Evolutionary conservation across 1,140 invertebrate species (phyloP).

Genomic region (Dreissena polymorpha): DNA sequence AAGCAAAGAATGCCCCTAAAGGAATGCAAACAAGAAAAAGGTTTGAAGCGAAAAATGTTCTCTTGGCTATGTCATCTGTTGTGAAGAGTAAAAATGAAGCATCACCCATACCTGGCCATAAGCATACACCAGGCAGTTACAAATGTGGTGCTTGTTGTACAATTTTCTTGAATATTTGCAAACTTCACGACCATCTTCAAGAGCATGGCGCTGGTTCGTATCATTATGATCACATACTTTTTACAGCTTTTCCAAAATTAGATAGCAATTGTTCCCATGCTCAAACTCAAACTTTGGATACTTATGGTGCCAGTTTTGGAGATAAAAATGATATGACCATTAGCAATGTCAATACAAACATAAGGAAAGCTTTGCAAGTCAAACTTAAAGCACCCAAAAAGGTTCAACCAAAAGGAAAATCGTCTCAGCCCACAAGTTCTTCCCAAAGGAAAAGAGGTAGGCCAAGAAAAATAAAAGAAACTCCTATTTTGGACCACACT

Average conservation of each 20-base stretch:
- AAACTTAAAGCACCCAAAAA: neutral
- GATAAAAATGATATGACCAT: neutral
- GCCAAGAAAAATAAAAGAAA: constrained; percentile 16
- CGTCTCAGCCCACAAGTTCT: neutral
- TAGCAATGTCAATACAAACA: neutral
- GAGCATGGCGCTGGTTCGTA: constrained; percentile 36
- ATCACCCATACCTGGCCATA: constrained; percentile 5
- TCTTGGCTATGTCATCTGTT: neutral
- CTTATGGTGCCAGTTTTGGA: constrained; percentile 5
- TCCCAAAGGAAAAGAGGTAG: constrained; percentile 33
- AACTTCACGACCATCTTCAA: constrained; percentile 48
- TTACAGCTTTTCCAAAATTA: constrained; percentile 48
- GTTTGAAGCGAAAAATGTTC: neutral
- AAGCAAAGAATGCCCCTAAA: constrained; percentile 8
- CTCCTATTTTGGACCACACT: too few relatives aligned
- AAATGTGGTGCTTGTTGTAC: constrained; percentile 34
- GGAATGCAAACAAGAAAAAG: constrained; percentile 44
- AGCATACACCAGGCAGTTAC: constrained; percentile 22
- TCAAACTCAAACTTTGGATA: constrained; percentile 7
- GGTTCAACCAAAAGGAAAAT: neutral
- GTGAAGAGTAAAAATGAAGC: neutral
- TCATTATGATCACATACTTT: constrained; percentile 30
- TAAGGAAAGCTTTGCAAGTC: constrained; percentile 8
- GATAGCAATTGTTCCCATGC: constrained; percentile 33
- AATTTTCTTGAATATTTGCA: constrained; percentile 31